These are phyloP conservation scores for Pipistrellus kuhlii DNA, from an alignment of 2,797 vertebrate genomes.

Conservation along the genomic window DNA sequence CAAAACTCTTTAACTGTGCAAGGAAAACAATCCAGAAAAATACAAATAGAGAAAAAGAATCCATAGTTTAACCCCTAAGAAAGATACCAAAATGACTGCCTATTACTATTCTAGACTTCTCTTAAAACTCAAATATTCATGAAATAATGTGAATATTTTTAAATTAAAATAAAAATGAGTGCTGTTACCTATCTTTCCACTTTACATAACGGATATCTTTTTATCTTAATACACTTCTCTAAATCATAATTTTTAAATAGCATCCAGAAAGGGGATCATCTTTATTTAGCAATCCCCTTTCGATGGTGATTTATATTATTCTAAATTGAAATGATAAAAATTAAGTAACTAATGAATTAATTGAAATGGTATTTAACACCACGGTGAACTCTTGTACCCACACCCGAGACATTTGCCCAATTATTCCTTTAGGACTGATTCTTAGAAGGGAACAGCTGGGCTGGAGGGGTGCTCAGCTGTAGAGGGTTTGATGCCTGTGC, in stretches of 20 bases:
- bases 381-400: neutral
- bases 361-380: neutral
- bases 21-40: constrained; percentile 18
- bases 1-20: neutral
- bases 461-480: neutral
- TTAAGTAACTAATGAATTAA: too few species aligned
- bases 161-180: neutral
- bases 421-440: neutral
- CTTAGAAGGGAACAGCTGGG: neutral
- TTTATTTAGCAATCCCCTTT: neutral
- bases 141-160: neutral
- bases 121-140: neutral
- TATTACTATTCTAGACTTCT: neutral
- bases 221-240: neutral
- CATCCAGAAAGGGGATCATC: neutral
- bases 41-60: neutral
- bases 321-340: neutral
- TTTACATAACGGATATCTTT: neutral
- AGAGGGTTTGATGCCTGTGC: neutral
- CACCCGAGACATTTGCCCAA: rapidly evolving
- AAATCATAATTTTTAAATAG: neutral
- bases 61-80: neutral
- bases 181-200: neutral
- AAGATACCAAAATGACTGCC: neutral
- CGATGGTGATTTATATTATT: neutral